Conservation (phyloP, 2,113 vertebrate genomes). For the Dasyprocta punctata region DNA sequence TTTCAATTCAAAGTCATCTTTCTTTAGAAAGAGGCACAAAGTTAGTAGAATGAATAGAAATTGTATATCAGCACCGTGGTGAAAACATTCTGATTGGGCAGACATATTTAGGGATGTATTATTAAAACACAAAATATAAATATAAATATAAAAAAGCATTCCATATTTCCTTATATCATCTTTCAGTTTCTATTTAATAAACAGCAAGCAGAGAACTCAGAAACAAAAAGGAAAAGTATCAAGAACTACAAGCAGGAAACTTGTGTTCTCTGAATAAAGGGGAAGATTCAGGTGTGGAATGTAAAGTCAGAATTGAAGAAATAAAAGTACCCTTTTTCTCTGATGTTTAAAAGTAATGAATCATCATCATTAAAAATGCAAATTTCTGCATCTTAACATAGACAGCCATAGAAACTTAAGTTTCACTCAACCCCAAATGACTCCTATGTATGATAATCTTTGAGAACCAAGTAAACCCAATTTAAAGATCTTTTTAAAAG, state of each 20-base stretch:
- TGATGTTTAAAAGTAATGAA: neutral
- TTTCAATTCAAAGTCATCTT: neutral
- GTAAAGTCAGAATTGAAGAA: neutral
- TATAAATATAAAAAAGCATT: too few species aligned
- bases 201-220: neutral
- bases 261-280: neutral
- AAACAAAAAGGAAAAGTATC: neutral
- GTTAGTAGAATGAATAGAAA: neutral
- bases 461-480: neutral
- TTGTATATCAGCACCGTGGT: neutral
- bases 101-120: neutral
- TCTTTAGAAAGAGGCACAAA: neutral
- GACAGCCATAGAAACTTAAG: neutral
- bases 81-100: neutral
- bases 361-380: neutral
- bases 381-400: neutral
- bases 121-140: too few species aligned
- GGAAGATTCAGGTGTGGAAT: neutral
- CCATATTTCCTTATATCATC: neutral
- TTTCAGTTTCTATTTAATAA: constrained; percentile 12
- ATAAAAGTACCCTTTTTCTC: neutral
- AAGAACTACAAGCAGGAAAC: neutral
- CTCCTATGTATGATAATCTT: neutral
- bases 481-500: neutral
- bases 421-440: neutral